Evolutionary conservation across 2,113 vertebrate species (phyloP).

Genomic region (Rhinoderma darwinii): DNA sequence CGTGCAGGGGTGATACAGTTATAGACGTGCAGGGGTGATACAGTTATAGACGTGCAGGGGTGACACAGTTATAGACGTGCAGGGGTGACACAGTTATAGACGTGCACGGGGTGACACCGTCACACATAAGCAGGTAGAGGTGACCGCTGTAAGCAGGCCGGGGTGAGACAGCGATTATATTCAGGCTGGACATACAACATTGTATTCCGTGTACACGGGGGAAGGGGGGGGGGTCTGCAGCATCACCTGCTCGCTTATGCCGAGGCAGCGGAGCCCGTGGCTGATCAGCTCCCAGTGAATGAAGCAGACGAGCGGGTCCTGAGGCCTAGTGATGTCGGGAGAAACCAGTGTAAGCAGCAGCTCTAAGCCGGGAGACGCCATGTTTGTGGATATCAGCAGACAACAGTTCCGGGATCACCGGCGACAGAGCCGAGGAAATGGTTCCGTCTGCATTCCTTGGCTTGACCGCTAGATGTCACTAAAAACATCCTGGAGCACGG

Average conservation of each 20-base stretch:
- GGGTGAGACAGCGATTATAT: too few relatives aligned
- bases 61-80: too few relatives aligned
- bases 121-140: background rate
- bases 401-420: background rate
- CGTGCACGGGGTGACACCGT: background rate
- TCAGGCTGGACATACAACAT: too few relatives aligned
- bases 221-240: background rate
- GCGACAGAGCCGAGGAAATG: background rate
- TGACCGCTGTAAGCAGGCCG: too few relatives aligned
- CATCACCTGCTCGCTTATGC: slow-evolving; percentile 79
- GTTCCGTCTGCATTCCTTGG: background rate
- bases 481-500: too few relatives aligned
- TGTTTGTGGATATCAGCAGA: background rate
- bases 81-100: background rate
- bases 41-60: too few relatives aligned
- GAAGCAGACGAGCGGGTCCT: slow-evolving; percentile 85
- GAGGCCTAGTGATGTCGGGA: slow-evolving; percentile 68
- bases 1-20: too few relatives aligned
- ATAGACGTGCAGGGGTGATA: too few relatives aligned
- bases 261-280: slow-evolving; percentile 79
- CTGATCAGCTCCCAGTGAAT: slow-evolving; percentile 90
- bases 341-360: slow-evolving; percentile 74
- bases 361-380: slow-evolving; percentile 80
- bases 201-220: background rate
- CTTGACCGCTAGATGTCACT: background rate